These are phyloP conservation scores for Pecten maximus DNA, from an alignment of 2,888 invertebrate genomes.

Conservation along the genomic window DNA sequence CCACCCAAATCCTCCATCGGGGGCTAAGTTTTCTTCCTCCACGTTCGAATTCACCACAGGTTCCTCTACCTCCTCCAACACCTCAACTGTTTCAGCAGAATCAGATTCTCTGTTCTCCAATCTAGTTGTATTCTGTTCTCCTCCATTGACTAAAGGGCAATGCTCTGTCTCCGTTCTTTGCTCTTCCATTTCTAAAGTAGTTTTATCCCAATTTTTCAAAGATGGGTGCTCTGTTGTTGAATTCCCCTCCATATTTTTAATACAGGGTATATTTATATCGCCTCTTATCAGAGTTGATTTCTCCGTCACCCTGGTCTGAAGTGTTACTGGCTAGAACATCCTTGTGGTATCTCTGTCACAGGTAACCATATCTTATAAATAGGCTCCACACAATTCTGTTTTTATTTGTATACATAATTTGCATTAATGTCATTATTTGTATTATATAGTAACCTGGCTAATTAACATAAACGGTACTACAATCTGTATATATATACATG, in stretches of 20 bases:
- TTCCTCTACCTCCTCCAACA: slow-evolving; percentile 45
- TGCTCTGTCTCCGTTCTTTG: not conserved
- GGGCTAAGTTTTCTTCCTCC: slow-evolving; percentile 46
- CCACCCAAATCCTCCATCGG: slow-evolving; percentile 76
- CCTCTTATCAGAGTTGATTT: not conserved
- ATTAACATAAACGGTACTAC: too few species aligned
- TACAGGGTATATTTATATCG: not conserved
- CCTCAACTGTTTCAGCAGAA: not conserved
- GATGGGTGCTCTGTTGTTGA: not conserved
- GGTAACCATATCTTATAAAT: too few species aligned
- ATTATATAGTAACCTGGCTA: too few species aligned
- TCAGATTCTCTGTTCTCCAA: not conserved
- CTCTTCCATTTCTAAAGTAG: not conserved
- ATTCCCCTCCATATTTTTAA: too few species aligned
- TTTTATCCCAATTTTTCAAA: not conserved
- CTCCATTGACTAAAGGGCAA: not conserved
- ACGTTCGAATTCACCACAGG: slow-evolving; percentile 39
- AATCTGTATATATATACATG: too few species aligned
- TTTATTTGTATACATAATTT: too few species aligned
- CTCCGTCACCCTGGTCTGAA: not conserved
- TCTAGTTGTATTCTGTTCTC: not conserved
- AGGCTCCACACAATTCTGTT: too few species aligned
- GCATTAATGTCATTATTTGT: too few species aligned
- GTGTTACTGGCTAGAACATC: not conserved
- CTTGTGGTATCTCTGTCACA: too few species aligned